Evolutionary conservation across 1,140 invertebrate genomes (phyloP).

Genomic region (Drosophila ironensis): DNA sequence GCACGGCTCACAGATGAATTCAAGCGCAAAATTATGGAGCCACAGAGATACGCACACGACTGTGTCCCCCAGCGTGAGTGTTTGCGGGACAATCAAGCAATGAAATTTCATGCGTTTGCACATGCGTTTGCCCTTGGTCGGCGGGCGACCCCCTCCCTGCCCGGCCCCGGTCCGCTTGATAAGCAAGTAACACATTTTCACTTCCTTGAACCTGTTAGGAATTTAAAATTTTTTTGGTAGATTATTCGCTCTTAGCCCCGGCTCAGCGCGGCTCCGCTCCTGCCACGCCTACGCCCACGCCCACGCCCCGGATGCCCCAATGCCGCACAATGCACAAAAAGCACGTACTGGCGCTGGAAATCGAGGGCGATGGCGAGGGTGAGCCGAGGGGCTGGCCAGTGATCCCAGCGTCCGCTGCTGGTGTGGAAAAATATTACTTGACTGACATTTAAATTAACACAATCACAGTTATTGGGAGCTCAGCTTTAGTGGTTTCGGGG

Average conservation of each 20-base stretch:
- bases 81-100: conserved; percentile 77
- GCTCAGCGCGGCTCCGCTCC: too few species aligned
- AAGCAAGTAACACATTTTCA: conserved; percentile 80
- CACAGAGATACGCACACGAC: conserved; percentile 43
- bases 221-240: conserved; percentile 72
- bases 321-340: conserved; percentile 73
- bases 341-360: conserved; percentile 52
- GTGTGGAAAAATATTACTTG: conserved; percentile 77
- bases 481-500: conserved; percentile 42
- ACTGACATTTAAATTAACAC: conserved; percentile 81
- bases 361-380: neutral
- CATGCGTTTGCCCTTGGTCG: conserved; percentile 57
- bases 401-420: conserved; percentile 45
- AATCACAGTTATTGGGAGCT: conserved; percentile 75
- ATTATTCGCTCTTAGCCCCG: conserved; percentile 71
- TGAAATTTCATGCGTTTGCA: conserved; percentile 80
- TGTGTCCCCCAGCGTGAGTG: conserved; percentile 21
- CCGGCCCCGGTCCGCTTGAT: conserved; percentile 35
- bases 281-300: too few species aligned
- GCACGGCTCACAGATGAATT: conserved; percentile 71
- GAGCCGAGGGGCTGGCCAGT: conserved; percentile 24
- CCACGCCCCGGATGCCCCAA: conserved; percentile 41
- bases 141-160: neutral
- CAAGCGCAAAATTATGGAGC: conserved; percentile 80
- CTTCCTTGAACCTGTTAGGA: conserved; percentile 77